Evolutionary conservation across 1,140 invertebrate species (phyloP).

Genomic region (Drosophila sturtevanti): DNA sequence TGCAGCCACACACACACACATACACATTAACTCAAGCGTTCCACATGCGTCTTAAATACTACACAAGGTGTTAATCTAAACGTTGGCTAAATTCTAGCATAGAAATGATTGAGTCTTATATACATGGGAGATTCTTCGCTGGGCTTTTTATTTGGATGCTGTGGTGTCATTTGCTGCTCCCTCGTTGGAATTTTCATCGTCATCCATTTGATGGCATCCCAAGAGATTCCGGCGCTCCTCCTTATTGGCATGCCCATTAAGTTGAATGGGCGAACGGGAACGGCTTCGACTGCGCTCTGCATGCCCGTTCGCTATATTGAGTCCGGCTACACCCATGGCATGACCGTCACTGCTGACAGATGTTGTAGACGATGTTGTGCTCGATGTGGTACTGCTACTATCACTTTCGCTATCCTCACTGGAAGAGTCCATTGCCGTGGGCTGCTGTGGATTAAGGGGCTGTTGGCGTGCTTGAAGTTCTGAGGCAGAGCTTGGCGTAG

Average conservation of each 20-base stretch:
- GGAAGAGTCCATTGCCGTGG: conserved; percentile 77
- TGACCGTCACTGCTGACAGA: conserved; percentile 62
- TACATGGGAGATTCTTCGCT: conserved; percentile 26
- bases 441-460: conserved; percentile 45
- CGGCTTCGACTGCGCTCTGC: conserved; percentile 55
- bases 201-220: conserved; percentile 61
- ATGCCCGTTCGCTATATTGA: conserved; percentile 69
- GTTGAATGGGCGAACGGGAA: conserved; percentile 47
- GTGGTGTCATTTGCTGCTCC: conserved; percentile 29
- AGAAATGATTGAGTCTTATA: conserved; percentile 45
- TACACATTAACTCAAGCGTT: conserved; percentile 4
- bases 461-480: conserved; percentile 65
- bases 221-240: conserved; percentile 54
- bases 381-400: conserved; percentile 76
- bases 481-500: conserved; percentile 63
- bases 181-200: conserved; percentile 67
- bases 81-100: conserved; percentile 34
- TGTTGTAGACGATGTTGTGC: conserved; percentile 68
- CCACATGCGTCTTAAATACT: conserved; percentile 40
- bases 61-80: conserved; percentile 24
- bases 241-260: conserved; percentile 62
- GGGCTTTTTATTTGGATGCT: conserved; percentile 35
- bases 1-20: not conserved
- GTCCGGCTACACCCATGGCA: conserved; percentile 63
- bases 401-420: conserved; percentile 82